Evolutionary conservation across 2,888 invertebrate genomes (phyloP).

Genomic region (Mythimna loreyi): DNA sequence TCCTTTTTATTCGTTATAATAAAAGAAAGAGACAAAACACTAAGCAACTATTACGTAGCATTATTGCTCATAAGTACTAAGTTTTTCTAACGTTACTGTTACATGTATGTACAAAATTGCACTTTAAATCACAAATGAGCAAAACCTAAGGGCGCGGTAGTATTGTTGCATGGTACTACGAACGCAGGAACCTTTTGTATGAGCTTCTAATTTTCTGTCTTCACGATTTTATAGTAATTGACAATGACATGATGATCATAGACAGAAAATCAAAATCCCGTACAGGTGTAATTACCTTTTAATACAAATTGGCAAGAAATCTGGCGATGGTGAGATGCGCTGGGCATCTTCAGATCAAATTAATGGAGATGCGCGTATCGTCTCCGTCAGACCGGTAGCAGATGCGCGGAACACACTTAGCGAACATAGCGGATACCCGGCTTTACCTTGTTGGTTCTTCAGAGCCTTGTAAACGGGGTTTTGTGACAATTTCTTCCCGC

Average conservation of each 20-base stretch:
- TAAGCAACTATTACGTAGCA: conserved; percentile 61
- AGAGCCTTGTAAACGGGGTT: no score
- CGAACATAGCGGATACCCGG: no score
- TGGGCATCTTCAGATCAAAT: neutral
- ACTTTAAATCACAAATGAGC: conserved; percentile 63
- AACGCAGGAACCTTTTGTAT: neutral
- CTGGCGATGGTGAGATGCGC: neutral
- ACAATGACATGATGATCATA: conserved; percentile 35
- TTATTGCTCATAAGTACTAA: conserved; percentile 59
- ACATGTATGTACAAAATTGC: conserved; percentile 62
- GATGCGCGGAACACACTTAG: no score
- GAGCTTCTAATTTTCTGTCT: conserved; percentile 30
- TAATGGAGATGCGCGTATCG: no score
- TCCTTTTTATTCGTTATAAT: conserved; percentile 64
- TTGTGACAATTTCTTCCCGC: no score
- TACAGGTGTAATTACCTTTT: neutral
- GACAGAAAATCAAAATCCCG: conserved; percentile 42
- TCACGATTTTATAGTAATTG: conserved; percentile 42
- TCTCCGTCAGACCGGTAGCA: no score
- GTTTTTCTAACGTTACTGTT: conserved; percentile 58
- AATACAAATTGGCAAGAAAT: neutral
- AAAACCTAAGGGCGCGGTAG: conserved; percentile 39
- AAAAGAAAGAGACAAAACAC: conserved; percentile 67
- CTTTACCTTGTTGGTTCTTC: no score
- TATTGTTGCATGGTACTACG: conserved; percentile 29